These are phyloP conservation scores for Stegophylla sp. DNA, from an alignment of 2,888 invertebrate genomes.

Conservation along the genomic window DNA sequence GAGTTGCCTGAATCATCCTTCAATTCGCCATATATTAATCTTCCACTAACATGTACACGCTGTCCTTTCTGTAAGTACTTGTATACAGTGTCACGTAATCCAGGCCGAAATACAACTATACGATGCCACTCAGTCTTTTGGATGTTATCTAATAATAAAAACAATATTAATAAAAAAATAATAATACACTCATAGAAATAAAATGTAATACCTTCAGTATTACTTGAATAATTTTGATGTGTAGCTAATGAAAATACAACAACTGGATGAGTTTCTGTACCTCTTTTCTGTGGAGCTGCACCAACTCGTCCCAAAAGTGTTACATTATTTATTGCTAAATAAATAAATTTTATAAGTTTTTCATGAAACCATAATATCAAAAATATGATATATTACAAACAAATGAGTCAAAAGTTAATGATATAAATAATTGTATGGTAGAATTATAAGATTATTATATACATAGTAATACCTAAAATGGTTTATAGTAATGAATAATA, in stretches of 20 bases:
- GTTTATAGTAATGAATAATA: no score
- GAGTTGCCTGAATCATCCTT: conserved; percentile 78
- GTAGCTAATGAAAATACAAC: conserved; percentile 90
- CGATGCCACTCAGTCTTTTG: conserved; percentile 94
- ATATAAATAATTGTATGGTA: background rate
- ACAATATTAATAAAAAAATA: conserved; percentile 2
- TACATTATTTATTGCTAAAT: conserved; percentile 81
- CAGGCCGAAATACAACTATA: conserved; percentile 84
- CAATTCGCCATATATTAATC: conserved; percentile 83
- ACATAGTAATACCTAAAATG: no score
- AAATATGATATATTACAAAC: no score
- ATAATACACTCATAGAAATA: background rate
- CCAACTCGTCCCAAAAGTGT: conserved; percentile 87
- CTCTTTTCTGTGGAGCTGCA: conserved; percentile 85
- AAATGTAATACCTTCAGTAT: conserved; percentile 67
- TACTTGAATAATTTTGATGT: conserved; percentile 76
- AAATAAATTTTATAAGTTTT: conserved; percentile 4
- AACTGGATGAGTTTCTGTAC: conserved; percentile 82
- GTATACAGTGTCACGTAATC: conserved; percentile 79
- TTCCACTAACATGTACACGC: conserved; percentile 81
- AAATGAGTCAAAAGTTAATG: background rate
- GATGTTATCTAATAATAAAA: conserved; percentile 30
- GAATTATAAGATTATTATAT: no score
- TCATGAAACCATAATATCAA: no score
- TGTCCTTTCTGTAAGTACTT: conserved; percentile 86